A percentile compares a stretch with the other conserved stretches of the same genome.
These are phyloP conservation scores for Gadopsis bispinosus DNA, from an alignment of 2,797 vertebrate genomes.

Conservation along the genomic window DNA sequence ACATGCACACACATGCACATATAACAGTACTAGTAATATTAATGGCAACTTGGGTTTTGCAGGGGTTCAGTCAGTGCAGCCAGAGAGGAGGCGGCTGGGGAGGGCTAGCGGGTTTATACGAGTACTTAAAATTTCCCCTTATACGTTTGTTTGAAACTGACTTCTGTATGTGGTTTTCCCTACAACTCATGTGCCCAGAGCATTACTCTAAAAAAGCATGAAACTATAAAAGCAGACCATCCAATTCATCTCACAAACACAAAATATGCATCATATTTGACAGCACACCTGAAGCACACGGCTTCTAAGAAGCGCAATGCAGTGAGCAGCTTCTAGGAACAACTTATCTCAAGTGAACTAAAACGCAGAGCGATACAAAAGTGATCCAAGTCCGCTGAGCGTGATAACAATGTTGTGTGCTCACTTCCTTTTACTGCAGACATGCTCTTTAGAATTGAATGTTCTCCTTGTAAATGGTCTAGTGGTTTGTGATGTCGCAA, in stretches of 20 bases:
- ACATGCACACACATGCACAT: too few species aligned
- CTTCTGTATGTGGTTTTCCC: neutral
- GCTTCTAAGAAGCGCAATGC: constrained; percentile 50
- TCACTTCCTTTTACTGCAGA: constrained; percentile 41
- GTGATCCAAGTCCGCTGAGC: constrained; percentile 17
- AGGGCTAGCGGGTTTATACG: neutral
- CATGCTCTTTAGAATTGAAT: constrained; percentile 31
- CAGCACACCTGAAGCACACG: neutral
- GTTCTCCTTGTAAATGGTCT: constrained; percentile 28
- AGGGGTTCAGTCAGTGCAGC: too few species aligned
- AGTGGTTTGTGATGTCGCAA: constrained; percentile 37
- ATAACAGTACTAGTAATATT: too few species aligned
- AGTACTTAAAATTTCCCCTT: constrained; percentile 11
- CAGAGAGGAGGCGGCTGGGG: too few species aligned
- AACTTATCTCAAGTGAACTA: constrained; percentile 41
- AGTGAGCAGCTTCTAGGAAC: constrained; percentile 39
- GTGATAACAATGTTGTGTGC: constrained; percentile 1
- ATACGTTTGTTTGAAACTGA: neutral
- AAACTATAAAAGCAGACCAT: neutral
- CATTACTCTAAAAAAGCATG: neutral
- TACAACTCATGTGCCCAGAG: neutral
- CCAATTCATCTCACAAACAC: neutral
- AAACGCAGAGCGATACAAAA: constrained; percentile 24
- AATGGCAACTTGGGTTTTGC: too few species aligned
- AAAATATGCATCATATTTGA: neutral